phyloP scores from a whole-genome alignment of 92 coral and sea anemone species.

The Palythoa grandis region DNA sequence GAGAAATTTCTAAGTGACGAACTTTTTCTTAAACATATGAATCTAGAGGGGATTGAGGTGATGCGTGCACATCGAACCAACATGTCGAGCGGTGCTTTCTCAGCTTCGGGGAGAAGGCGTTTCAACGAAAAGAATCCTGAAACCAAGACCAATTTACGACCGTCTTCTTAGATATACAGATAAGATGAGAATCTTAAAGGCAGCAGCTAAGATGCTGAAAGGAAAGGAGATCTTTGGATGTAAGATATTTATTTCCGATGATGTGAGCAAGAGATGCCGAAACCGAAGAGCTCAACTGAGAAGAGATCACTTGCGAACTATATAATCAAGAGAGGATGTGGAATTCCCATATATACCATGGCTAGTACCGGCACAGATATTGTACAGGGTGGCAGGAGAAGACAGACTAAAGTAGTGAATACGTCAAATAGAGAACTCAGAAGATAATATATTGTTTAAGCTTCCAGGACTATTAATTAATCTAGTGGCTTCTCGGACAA shows the following conservation, averaged over 20 bases:
- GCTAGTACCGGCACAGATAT: constrained; percentile 19
- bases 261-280: not conserved
- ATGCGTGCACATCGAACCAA: constrained; percentile 2
- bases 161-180: constrained; percentile 1
- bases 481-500: constrained; percentile 1
- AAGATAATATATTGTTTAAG: not conserved
- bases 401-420: not conserved
- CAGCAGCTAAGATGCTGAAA: constrained; percentile 3
- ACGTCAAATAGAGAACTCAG: not conserved
- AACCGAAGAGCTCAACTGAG: not conserved
- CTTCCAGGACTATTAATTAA: constrained; percentile 3
- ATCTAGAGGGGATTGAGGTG: not conserved
- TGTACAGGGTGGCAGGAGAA: too few relatives aligned
- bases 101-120: not conserved
- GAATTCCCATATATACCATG: not conserved
- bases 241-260: not conserved
- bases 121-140: not conserved
- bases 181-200: constrained; percentile 4
- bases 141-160: constrained; percentile 2
- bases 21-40: not conserved
- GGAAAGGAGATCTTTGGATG: not conserved
- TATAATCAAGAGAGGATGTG: not conserved
- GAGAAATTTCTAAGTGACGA: not conserved
- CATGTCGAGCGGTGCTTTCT: not conserved
- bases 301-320: not conserved